Evolutionary conservation across 2,888 invertebrate genomes (phyloP), one percentile per base, ranked within the genome.

Genomic region (Geotrupes spiniger): DNA sequence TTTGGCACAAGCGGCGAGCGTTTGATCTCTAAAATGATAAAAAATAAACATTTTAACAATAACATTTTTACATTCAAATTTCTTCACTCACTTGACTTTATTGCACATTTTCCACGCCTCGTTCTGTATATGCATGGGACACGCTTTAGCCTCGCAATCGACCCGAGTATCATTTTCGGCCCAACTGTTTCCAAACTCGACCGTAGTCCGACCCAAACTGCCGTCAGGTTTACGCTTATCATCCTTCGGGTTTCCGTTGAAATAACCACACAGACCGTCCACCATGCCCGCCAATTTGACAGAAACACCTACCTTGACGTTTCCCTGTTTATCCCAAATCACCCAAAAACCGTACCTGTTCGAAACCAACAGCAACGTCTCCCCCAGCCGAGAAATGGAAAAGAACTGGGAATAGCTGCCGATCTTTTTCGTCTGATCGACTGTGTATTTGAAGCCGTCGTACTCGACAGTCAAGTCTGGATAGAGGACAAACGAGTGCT

Each of bases 261-360:
- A 89, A 49, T 80, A 83, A 1, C 92, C 92, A 65, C 92, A 92
- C 6, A 92, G 73, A 0, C 92, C 92, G 61, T 89, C 87, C 0
- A 91, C 84, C 31, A 78, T 76, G 5, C 80, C 78, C 49, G 74
- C 68, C 56, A 83, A 75, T 58, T 79, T 80, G 42, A 81, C 79
- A 1, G 80, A 77, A 38, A 89, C 84, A 53, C 85, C 87, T 57
- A 92, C 78, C 70, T 85, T 87, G 1, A 68, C 64, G 5, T 84
- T 82, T 2, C 84, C 84, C 43, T 82, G 79, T 2, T 77, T 76
- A 62, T 82, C 85, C 74, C 87, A 87, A 1, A 84, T 77, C 1
- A 89, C 79, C 74, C 84, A 87, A 65, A 89, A 89, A 43, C 85
- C 85, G 60, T 87, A 85, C 46, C 77, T 77, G 50, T 81, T 79